Base-by-base conservation (phyloP, 1,140 invertebrate genomes). In the Gryon sp. region DNA sequence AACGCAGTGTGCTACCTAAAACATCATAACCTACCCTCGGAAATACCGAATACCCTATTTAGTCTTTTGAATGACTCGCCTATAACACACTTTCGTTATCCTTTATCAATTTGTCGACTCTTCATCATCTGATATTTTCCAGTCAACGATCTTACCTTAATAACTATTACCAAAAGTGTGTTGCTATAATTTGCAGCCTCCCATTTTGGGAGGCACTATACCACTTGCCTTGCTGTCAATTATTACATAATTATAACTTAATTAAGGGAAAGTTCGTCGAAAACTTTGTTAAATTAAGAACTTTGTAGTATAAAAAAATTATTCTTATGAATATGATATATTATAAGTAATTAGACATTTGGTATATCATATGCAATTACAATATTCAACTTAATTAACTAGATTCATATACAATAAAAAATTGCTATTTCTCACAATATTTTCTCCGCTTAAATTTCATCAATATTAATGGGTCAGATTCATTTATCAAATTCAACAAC, bases 41-140 rank as follows among this genome's bases (percentile, higher is more conserved):
- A 81, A 80, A 82, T 66, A 80, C 65, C 74, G 55, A 73, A 70
- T 80, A 81, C 73, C 16, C 55, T 63, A 55, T 72, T 73, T 72
- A 40, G 78, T 79, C 79, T 78, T 80, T 78, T 75, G 66, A 80
- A 62, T 73, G 43, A 55, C 68, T 62, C 79, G 41, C 76, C 81
- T 83, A 79, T 72, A 78, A 80, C 75, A 80, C 79, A 73, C 72
- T 82, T 80, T 80, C 76, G 74, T 66, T 77, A 84, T 79, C 81
- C 83, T 83, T 82, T 83, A 83, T 80, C 81, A 82, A 84, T 83
- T 83, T 84, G 78, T 74, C 78, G 74, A 74, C 76, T 69, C 63
- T 68, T 68, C 48, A 50, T 50, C 55, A 57, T 53, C 59, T 48
- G 50, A 68, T 65, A 69, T 76, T 76, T 76, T 69, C 63, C 53